These are phyloP conservation scores for Theonella swinhoei DNA, from an alignment of 37 sponge, comb jelly and placozoan genomes.

Conservation along the genomic window DNA sequence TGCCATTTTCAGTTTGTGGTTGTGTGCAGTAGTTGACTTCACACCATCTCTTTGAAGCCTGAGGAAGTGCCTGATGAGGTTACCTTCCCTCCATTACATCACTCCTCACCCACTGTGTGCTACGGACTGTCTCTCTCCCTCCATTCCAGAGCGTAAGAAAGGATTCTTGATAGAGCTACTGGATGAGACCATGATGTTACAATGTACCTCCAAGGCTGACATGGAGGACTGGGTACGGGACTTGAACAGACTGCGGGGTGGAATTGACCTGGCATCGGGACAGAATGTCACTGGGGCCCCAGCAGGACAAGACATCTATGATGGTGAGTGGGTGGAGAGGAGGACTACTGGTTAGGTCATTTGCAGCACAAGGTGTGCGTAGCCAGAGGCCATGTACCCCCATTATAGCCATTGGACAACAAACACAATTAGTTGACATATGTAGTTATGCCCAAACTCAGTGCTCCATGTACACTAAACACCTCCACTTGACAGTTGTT, in stretches of 20 bases:
- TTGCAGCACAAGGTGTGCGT: background rate
- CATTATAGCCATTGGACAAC: no score
- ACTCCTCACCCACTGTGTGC: no score
- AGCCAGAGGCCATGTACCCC: no score
- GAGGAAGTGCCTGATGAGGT: no score
- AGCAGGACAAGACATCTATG: background rate
- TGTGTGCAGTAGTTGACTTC: no score
- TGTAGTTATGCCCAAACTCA: no score
- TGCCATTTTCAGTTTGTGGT: no score
- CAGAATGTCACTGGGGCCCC: background rate
- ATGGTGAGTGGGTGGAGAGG: slow-evolving; percentile 13
- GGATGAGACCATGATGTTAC: slow-evolving; percentile 24
- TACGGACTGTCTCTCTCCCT: background rate
- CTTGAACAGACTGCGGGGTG: slow-evolving; percentile 6
- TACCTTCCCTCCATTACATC: no score
- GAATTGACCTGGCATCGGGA: background rate
- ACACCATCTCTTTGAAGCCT: no score
- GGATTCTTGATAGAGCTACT: slow-evolving; percentile 15
- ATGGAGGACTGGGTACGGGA: slow-evolving; percentile 64
- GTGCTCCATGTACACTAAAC: background rate
- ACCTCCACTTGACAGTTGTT: background rate
- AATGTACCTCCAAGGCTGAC: slow-evolving; percentile 56
- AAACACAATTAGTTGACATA: no score
- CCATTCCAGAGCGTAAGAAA: slow-evolving; percentile 22
- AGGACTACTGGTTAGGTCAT: background rate